A percentile compares a stretch with the other conserved stretches of the same genome.
These are phyloP conservation scores for Drosophila tsacasi DNA, from an alignment of 1,140 invertebrate species.

Conservation along the genomic window DNA sequence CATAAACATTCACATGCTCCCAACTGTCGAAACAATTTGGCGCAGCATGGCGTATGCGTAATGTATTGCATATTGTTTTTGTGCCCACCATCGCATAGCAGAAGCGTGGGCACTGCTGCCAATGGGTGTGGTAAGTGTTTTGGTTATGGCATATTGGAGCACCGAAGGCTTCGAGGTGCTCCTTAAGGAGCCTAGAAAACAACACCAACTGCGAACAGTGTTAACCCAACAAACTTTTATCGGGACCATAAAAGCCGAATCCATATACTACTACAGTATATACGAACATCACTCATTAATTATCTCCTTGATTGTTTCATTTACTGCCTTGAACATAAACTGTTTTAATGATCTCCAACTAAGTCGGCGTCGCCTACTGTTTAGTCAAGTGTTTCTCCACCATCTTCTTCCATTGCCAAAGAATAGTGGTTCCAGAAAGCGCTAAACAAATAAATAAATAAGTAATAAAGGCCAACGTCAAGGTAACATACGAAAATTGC, in stretches of 20 bases:
- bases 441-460: conserved; percentile 3
- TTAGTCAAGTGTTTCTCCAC: conserved; percentile 40
- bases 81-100: conserved; percentile 9
- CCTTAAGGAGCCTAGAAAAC: neutral
- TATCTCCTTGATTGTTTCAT: conserved; percentile 27
- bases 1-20: conserved; percentile 31
- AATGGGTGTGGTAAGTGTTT: conserved; percentile 34
- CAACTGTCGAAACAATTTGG: conserved; percentile 66
- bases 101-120: conserved; percentile 16
- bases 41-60: conserved; percentile 72
- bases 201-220: conserved; percentile 4
- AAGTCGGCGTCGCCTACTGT: conserved; percentile 21
- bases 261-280: neutral
- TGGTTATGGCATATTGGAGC: conserved; percentile 38
- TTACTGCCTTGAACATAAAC: conserved; percentile 27
- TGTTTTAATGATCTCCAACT: conserved; percentile 21
- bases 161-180: conserved; percentile 21
- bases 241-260: conserved; percentile 16
- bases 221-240: conserved; percentile 20
- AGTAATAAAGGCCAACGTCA: conserved; percentile 28
- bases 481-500: conserved; percentile 22
- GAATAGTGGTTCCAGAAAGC: conserved; percentile 16
- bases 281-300: conserved; percentile 24
- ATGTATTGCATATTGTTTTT: conserved; percentile 73
- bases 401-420: conserved; percentile 22